Evolutionary conservation across 2,888 invertebrate species (phyloP), one percentile per base, ranked within the genome.

Genomic region (Macrophya annulata): DNA sequence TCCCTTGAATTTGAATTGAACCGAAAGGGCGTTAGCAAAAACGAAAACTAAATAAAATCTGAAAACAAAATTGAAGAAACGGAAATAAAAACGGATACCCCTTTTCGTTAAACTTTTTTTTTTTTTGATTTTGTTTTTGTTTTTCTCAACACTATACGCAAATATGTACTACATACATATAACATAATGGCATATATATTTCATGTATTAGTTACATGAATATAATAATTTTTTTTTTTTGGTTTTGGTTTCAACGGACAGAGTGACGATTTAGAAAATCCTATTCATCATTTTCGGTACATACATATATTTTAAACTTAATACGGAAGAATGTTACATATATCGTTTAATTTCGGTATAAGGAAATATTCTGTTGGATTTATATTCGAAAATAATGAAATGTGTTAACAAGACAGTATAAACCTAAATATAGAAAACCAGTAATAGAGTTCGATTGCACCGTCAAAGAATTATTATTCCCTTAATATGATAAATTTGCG

Each of bases 1-100:
- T 68, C 59, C 40, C 31, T 51, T 62, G 43, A 51, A 21, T 62
- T 81, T 62, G 62, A 81, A 81, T 74, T 43, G n/a, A n/a, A 21
- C 74, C 9, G 45, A 31, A 17, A 10, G 17, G 45, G 15, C 68
- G 68, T 31, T 68, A 37, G 25, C 68, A 6, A 37, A 68, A 68
- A 68, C 37, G 48, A 37, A 72, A 45, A 72, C 17, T 2, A 21
- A 72, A 17, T 17, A n/a, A 45, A 72, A 43, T 31, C 3, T 31
- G n/a, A 17, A n/a, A 68, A 68, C 37, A 4, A 9, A 62, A 62
- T 0, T 37, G 31, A 68, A 68, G 37, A 17, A 68, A 68, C 68
- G 68, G 37, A 68, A 17, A 17, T 3, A 68, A 31, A 68, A 68
- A 17, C 37, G 37, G 21, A 21, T 8, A 8, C 62, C 62, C 12